Evolutionary conservation across 1,140 invertebrate genomes (phyloP), one percentile per base, ranked within the genome.

Genomic region (Ooceraea biroi): DNA sequence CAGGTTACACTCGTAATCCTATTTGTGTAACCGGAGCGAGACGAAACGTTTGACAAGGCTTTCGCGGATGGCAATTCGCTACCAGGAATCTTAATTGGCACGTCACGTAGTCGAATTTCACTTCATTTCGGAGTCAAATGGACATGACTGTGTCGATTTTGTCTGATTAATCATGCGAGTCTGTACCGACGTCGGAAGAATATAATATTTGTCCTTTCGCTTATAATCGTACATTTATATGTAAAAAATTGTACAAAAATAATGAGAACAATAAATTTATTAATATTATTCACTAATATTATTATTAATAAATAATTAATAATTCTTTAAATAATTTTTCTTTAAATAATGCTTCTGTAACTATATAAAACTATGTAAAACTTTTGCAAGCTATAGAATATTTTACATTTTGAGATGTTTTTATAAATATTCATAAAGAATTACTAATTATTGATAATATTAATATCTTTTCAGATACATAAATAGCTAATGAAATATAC

Each of bases 91-190:
- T 60, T 80, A 88, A 89, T 89, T 41, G 73, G 48, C 36, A 44
- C 30, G 7, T 25, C 25, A n/a, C 22, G 58, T n/a, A 83, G 41
- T 44, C 66, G 76, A 84, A 86, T 89, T 89, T 89, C 87, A 86
- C 88, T 73, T 89, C 87, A 73, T 88, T 89, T 86, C 57, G 77
- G 60, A 89, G 66, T 84, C 88, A 86, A 74, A 73, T 46, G 84
- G 14, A 68, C 52, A 22, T 66, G 61, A 17, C 30, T 36, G 11
- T 74, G 77, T 58, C 87, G 46, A 77, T 58, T 41, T 48, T 57
- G 55, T 77, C 41, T 65, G 50, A 85, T 76, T 46, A 85, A 68
- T 83, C 50, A 19, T 30, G 14, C 44, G 27, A 3, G 27, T 74
- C 2, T 22, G 7, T 3, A 2, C 36, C 36, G 36, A 36, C 7